Evolutionary conservation across 64 coral and sea anemone genomes (phyloP).

Genomic region (Dendronephthya gigantea): DNA sequence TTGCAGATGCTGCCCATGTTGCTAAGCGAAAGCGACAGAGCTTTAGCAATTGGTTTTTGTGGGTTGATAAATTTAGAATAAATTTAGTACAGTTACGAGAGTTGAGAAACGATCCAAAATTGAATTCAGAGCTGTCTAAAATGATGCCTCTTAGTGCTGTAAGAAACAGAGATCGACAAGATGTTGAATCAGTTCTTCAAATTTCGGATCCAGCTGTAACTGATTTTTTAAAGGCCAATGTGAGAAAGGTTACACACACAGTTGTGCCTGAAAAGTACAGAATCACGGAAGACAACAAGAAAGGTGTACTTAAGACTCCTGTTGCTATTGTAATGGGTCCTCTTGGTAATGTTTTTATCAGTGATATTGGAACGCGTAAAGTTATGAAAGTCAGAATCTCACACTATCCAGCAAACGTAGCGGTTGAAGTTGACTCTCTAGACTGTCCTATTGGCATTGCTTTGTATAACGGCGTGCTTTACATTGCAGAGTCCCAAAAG

Average conservation of each 20-base stretch:
- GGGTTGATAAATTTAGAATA: conserved; percentile 4
- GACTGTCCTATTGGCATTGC: too few relatives aligned
- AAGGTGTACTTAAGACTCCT: conserved; percentile 23
- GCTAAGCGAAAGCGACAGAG: too few relatives aligned
- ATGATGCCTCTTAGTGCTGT: conserved; percentile 19
- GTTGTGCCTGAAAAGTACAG: conserved; percentile 25
- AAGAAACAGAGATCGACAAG: conserved; percentile 32
- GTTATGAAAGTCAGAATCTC: too few relatives aligned
- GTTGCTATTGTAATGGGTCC: conserved; percentile 28
- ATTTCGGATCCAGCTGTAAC: conserved; percentile 20
- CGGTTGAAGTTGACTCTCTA: too few relatives aligned
- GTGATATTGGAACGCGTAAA: too few relatives aligned
- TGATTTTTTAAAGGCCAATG: background rate
- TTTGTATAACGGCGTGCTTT: too few relatives aligned
- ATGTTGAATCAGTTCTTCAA: conserved; percentile 31
- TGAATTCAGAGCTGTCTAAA: background rate
- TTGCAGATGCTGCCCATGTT: too few relatives aligned
- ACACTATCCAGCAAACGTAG: too few relatives aligned
- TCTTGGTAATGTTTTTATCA: too few relatives aligned
- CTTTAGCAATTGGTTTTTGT: conserved; percentile 33
- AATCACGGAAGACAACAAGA: conserved; percentile 20
- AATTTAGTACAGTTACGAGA: conserved; percentile 27
- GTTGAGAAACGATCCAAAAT: conserved; percentile 24
- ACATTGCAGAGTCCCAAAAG: too few relatives aligned
- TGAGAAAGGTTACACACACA: background rate